Evolutionary conservation across 1,140 invertebrate genomes (phyloP).

Genomic region (Aethina tumida): DNA sequence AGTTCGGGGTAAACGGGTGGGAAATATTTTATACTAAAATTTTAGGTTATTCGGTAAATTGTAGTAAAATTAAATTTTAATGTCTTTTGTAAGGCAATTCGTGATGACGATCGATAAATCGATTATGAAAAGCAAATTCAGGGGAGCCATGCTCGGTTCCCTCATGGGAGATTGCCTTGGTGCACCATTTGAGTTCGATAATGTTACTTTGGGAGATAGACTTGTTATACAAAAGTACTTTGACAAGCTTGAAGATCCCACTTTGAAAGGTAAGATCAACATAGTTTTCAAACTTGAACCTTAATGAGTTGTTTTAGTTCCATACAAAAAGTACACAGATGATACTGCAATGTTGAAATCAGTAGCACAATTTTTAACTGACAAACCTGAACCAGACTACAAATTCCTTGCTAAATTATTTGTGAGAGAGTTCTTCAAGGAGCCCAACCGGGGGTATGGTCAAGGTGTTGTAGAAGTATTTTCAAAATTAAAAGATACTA

Average conservation of each 20-base stretch:
- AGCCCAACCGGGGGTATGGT: conserved; percentile 60
- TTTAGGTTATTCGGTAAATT: not conserved
- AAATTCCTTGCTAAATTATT: conserved; percentile 54
- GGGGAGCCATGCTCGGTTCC: conserved; percentile 56
- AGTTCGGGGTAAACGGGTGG: too few species aligned
- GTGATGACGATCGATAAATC: conserved; percentile 18
- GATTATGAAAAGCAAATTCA: conserved; percentile 47
- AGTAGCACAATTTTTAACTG: conserved; percentile 53
- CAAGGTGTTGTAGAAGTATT: conserved; percentile 53
- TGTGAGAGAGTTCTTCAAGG: conserved; percentile 52
- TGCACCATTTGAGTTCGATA: conserved; percentile 55
- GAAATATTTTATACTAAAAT: too few species aligned
- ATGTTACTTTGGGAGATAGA: conserved; percentile 37
- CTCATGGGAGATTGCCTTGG: conserved; percentile 67
- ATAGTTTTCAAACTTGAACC: conserved; percentile 1
- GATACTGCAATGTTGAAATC: conserved; percentile 68
- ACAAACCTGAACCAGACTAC: conserved; percentile 45
- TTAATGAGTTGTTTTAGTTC: conserved; percentile 35
- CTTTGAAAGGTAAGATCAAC: conserved; percentile 42
- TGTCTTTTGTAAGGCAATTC: not conserved
- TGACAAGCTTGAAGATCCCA: conserved; percentile 46
- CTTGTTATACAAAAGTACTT: conserved; percentile 48
- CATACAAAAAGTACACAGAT: conserved; percentile 58
- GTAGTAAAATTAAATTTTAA: not conserved
- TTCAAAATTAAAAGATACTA: conserved; percentile 43